A percentile compares a stretch with the other conserved stretches of the same genome.
These are phyloP conservation scores for Medauroidea extradentata DNA, from an alignment of 1,140 invertebrate genomes.

Conservation along the genomic window DNA sequence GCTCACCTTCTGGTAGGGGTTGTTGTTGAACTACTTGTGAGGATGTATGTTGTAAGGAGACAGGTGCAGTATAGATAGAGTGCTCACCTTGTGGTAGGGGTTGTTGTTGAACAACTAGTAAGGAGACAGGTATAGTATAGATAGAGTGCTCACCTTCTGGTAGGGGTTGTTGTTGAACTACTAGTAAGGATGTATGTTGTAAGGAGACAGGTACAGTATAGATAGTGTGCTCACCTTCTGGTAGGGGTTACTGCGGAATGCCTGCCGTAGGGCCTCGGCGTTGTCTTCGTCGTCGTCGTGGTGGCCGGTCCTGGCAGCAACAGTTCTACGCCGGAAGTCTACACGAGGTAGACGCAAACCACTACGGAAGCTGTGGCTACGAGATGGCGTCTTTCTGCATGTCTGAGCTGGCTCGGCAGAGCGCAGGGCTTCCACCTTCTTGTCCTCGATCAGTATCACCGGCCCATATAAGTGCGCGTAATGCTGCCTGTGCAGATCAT, in stretches of 20 bases:
- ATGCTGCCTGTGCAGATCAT: conserved; percentile 36
- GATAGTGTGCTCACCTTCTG: conserved; percentile 21
- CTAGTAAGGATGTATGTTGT: too few species aligned
- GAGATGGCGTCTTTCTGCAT: neutral
- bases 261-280: conserved; percentile 15
- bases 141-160: too few species aligned
- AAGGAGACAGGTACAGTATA: too few species aligned
- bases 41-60: too few species aligned
- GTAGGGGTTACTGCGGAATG: conserved; percentile 21
- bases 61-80: too few species aligned
- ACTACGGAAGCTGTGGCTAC: neutral
- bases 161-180: neutral
- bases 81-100: too few species aligned
- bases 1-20: too few species aligned
- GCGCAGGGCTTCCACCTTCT: conserved; percentile 14
- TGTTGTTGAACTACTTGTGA: too few species aligned
- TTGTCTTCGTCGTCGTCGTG: conserved; percentile 1
- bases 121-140: too few species aligned
- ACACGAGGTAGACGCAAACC: neutral
- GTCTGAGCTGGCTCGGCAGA: neutral
- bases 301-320: conserved; percentile 5
- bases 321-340: conserved; percentile 5
- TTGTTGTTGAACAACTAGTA: too few species aligned
- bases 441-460: conserved; percentile 35
- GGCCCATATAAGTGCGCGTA: conserved; percentile 45